phyloP scores from a whole-genome alignment of 92 coral and sea anemone species.

The Parazoanthus darwini region DNA sequence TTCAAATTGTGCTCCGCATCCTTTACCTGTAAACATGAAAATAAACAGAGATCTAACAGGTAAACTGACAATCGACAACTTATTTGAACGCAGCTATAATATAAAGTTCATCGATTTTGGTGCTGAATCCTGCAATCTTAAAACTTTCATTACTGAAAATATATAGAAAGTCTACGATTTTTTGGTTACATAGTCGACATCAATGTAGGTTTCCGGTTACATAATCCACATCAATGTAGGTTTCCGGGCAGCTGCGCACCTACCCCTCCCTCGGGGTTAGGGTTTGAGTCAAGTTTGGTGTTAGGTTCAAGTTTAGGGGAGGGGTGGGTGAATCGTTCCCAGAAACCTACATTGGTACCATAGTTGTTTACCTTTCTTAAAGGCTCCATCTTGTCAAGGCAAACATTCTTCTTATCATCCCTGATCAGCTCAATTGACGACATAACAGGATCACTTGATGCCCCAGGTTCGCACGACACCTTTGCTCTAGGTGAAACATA shows the following conservation, averaged over 20 bases:
- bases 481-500: conserved; percentile 7
- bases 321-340: too few species aligned
- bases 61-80: background rate
- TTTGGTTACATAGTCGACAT: background rate
- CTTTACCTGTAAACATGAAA: background rate
- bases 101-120: too few species aligned
- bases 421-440: conserved; percentile 18
- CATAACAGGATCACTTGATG: conserved; percentile 20
- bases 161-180: background rate
- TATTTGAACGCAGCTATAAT: background rate
- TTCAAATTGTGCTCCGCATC: conserved; percentile 8
- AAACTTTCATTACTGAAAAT: background rate
- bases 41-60: background rate
- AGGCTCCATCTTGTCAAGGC: conserved; percentile 18
- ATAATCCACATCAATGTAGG: too few species aligned
- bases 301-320: too few species aligned
- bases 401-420: conserved; percentile 23
- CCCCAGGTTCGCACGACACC: background rate
- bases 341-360: too few species aligned
- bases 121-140: too few species aligned
- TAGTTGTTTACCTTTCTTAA: conserved; percentile 11
- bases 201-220: background rate
- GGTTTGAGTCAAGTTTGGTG: too few species aligned
- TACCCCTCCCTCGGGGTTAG: too few species aligned
- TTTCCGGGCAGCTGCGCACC: too few species aligned